Percentiles rank a stretch among this genome's conserved stretches.
Conservation (phyloP, 2,797 vertebrate species). For the Hydrocynus forskahlii region DNA sequence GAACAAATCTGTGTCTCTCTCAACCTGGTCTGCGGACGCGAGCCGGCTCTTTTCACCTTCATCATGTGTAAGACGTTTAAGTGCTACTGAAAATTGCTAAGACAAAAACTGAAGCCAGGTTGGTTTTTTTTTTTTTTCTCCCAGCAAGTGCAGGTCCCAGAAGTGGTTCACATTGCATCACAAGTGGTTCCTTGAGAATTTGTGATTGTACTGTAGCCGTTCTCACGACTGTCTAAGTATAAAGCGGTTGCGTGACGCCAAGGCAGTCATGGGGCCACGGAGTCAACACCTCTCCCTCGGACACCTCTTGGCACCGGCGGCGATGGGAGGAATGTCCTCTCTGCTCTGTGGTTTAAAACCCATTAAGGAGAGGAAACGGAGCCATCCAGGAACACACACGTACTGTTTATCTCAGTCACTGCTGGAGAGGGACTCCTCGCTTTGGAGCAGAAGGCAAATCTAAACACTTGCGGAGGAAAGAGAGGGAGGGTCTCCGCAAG, state of each 20-base stretch:
- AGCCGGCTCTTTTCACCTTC: not conserved
- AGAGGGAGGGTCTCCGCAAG: conserved; percentile 58
- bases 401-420: conserved; percentile 72
- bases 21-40: not conserved
- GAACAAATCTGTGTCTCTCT: not conserved
- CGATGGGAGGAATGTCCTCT: conserved; percentile 52
- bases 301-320: conserved; percentile 47
- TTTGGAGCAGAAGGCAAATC: conserved; percentile 64
- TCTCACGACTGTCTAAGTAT: conserved; percentile 26
- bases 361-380: conserved; percentile 60
- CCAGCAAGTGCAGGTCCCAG: conserved; percentile 33
- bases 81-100: conserved; percentile 47
- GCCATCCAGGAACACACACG: conserved; percentile 68
- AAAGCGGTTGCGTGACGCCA: conserved; percentile 45
- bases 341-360: conserved; percentile 61
- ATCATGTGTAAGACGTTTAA: conserved; percentile 36
- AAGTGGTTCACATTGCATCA: conserved; percentile 62
- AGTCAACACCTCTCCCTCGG: conserved; percentile 52
- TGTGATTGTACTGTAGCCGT: conserved; percentile 5
- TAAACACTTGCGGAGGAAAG: conserved; percentile 59
- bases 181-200: conserved; percentile 31
- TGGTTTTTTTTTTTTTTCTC: not conserved
- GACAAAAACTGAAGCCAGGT: conserved; percentile 27
- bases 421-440: conserved; percentile 61
- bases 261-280: conserved; percentile 52